These are phyloP conservation scores for Plagiodera versicolora DNA, from an alignment of 2,888 invertebrate genomes.

Conservation along the genomic window DNA sequence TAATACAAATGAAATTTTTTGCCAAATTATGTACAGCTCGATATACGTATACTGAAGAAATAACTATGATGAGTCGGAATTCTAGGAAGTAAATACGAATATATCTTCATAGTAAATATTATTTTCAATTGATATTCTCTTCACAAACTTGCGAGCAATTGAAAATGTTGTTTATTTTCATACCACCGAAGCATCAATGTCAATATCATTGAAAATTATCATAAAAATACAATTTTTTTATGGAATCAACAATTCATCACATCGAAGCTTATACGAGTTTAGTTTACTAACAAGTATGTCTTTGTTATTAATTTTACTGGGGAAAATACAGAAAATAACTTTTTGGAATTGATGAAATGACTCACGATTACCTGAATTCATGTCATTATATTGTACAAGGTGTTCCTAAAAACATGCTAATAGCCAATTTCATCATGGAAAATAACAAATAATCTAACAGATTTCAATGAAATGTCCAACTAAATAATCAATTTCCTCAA, in stretches of 20 bases:
- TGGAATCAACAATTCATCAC: conserved; percentile 7
- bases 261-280: conserved; percentile 6
- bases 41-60: no score
- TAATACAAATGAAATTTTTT: no score
- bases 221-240: conserved; percentile 18
- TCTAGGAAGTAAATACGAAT: neutral
- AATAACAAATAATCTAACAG: no score
- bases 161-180: conserved; percentile 1
- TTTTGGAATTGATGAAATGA: neutral
- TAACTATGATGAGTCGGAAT: no score
- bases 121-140: neutral
- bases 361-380: no score
- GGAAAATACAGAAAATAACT: neutral
- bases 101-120: neutral
- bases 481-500: no score
- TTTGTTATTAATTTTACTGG: neutral
- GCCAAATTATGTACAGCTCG: no score
- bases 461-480: no score
- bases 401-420: no score
- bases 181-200: conserved; percentile 9
- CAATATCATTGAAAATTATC: conserved; percentile 16
- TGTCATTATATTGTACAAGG: neutral
- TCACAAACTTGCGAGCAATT: neutral
- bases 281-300: conserved; percentile 10
- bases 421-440: neutral